Evolutionary conservation across 2,113 vertebrate genomes (phyloP), one percentile per base, ranked within the genome.

Genomic region (Lepus timidus): DNA sequence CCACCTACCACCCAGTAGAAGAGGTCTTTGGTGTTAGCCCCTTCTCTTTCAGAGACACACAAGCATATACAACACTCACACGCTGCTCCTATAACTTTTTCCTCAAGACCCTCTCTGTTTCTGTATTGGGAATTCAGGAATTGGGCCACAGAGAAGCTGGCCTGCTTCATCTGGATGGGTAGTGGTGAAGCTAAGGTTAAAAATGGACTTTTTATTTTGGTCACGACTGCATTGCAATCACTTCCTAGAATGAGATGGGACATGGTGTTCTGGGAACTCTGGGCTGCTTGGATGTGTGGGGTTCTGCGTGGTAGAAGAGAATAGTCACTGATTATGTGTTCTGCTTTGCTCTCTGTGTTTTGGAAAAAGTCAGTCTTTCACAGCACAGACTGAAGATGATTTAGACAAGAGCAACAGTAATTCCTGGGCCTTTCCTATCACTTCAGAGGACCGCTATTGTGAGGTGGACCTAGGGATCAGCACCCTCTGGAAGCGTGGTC

Each of bases 281-380:
- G 62, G 52, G 33, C 76, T 94, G 87, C 75, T 87, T 93, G 74
- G 75, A 68, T 85, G 93, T 94, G 97, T 79, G 64, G 62, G 49
- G 89, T 90, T 96, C 85, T 92, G 84, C 22, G 55, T 93, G 85
- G 93, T 90, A 67, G 74, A 88, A 88, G 71, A 93, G 90, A 96
- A 96, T 65, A 92, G 90, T 90, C 85, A 44, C 95, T 95, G 95
- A 97, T 96, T 95, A 92, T 75, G 92, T 90, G 95, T 95, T 96
- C 94, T 90, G 85, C 90, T 96, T 95, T 95, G 90, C 92, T 96
- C 95, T 96, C 81, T 92, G 81, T 31, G 11, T 93, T 96, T 93
- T 12, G 78, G 73, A 87, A 93, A 93, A 96, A 95, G 91, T 86
- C 93, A 96, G 71, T 88, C 58, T 96, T 88, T 94, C 80, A 73